phyloP scores from a whole-genome alignment of 2,888 invertebrate species.

The Apamea anceps region DNA sequence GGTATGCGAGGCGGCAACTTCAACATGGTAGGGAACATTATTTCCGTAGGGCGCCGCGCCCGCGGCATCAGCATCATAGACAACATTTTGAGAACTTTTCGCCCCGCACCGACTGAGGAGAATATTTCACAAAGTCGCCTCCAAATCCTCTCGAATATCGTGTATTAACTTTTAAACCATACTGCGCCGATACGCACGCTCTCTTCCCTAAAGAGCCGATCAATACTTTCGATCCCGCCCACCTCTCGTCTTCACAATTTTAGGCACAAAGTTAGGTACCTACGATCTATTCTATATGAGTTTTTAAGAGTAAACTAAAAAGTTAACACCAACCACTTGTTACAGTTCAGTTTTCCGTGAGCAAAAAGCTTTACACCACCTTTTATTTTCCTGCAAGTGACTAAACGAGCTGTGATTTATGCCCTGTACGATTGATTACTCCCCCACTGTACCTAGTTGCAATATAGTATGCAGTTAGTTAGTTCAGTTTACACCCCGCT shows the following conservation, averaged over 20 bases:
- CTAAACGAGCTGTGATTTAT: conserved; percentile 32
- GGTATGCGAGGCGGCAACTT: background rate
- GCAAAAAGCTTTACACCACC: background rate
- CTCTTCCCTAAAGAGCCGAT: background rate
- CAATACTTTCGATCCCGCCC: conserved; percentile 20
- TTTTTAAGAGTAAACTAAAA: background rate
- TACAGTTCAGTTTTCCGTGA: conserved; percentile 5
- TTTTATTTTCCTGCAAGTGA: background rate
- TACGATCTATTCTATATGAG: background rate
- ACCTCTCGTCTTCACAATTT: conserved; percentile 3
- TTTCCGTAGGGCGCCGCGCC: background rate
- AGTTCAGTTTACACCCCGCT: conserved; percentile 27
- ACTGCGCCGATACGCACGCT: conserved; percentile 25
- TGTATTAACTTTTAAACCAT: background rate
- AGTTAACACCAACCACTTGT: conserved; percentile 49
- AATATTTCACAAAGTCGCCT: conserved; percentile 35
- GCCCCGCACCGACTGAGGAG: conserved; percentile 11
- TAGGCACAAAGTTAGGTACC: background rate
- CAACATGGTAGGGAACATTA: background rate
- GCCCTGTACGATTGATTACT: conserved; percentile 30
- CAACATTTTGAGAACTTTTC: conserved; percentile 26
- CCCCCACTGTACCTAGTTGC: conserved; percentile 14
- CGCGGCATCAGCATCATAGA: conserved; percentile 20
- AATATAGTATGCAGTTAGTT: conserved; percentile 39
- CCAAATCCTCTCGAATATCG: conserved; percentile 14